Evolutionary conservation across 2,113 vertebrate species (phyloP), one percentile per base, ranked within the genome.

Genomic region (Ibidorhyncha struthersii): DNA sequence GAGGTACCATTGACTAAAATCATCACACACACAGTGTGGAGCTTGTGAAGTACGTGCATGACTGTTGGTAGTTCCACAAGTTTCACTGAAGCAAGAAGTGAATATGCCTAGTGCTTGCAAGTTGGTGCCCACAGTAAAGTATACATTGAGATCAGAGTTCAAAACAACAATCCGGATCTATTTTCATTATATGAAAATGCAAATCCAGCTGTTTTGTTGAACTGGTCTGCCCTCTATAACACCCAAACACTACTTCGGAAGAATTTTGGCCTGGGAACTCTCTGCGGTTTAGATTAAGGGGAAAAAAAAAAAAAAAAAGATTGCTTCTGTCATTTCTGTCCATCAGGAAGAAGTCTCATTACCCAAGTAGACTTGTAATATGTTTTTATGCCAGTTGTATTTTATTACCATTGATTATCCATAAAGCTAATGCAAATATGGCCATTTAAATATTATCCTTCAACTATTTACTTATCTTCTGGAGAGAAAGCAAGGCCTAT

Each of bases 381-480:
- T 14, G 40, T 89, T 61, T 32, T 87, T 92, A 86, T 79, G 74
- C 50, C 41, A 69, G 58, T 43, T 89, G n/a, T 49, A 86, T 95
- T 91, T 90, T 76, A 95, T 95, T 95, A 82, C 30, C 55, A 95
- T 92, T 67, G 93, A 95, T 83, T 90, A 91, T 38, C 87, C 76
- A 96, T 91, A 88, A 96, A 94, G 43, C 21, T 67, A 95, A 96
- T 65, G 52, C 52, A 89, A 65, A 95, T 89, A 83, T 26, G 41
- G 58, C 29, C 55, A 86, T 85, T 91, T 95, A 96, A 96, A 86
- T 97, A 96, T n/a, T 91, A 89, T 65, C 71, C 78, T 96, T 94
- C 80, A 87, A 81, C 50, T 58, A 77, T 58, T 81, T 90, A 96
- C 62, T 93, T 73, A 71, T 34, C 47, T 76, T 73, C 58, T 84